Percentiles rank a stretch among this genome's conserved stretches.
Conservation (phyloP, 2,888 invertebrate genomes). For the Spatulosminthurus flaviceps region DNA sequence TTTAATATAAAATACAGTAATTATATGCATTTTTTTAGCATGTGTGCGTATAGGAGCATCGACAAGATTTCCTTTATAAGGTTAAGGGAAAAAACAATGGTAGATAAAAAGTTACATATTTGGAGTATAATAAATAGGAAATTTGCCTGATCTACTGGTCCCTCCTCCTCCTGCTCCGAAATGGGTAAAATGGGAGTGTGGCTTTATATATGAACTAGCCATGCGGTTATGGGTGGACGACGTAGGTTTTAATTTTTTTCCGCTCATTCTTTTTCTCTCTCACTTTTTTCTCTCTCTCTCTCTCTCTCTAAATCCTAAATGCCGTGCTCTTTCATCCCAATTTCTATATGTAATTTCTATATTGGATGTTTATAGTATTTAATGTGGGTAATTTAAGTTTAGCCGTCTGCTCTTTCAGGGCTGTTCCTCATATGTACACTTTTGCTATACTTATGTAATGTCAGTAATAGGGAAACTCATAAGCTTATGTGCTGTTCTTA, state of each 20-base stretch:
- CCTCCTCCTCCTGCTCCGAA: constrained; percentile 5
- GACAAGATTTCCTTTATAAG: constrained; percentile 2
- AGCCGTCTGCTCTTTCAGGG: too few relatives aligned
- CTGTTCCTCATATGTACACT: too few relatives aligned
- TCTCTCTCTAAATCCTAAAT: not conserved
- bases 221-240: constrained; percentile 34
- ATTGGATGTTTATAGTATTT: too few relatives aligned
- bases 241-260: constrained; percentile 35
- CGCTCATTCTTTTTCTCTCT: not conserved
- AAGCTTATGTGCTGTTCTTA: too few relatives aligned
- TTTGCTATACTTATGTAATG: too few relatives aligned
- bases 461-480: too few relatives aligned
- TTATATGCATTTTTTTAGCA: too few relatives aligned
- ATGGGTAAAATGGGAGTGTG: constrained; percentile 20
- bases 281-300: too few relatives aligned
- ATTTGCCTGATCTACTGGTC: constrained; percentile 21
- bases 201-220: not conserved
- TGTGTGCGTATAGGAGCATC: too few relatives aligned
- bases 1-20: too few relatives aligned
- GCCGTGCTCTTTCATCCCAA: constrained; percentile 19
- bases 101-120: constrained; percentile 28
- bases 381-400: too few relatives aligned
- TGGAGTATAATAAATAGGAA: constrained; percentile 17
- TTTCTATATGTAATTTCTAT: not conserved
- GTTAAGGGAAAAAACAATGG: constrained; percentile 2